A percentile compares a stretch with the other conserved stretches of the same genome.
phyloP scores from a whole-genome alignment of 2,888 invertebrate genomes.

The Leucozona laternaria region DNA sequence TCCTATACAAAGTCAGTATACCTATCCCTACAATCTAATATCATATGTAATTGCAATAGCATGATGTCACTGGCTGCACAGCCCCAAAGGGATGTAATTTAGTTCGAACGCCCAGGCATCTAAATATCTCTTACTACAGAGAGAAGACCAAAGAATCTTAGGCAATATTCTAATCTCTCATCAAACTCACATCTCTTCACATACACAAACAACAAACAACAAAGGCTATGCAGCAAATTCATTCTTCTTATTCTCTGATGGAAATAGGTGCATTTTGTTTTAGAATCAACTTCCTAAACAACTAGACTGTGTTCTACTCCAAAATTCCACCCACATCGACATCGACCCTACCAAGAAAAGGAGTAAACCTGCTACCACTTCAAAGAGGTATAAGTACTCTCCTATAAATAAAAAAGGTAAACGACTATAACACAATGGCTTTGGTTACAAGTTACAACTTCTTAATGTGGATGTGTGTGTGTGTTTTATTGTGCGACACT shows the following conservation, averaged over 20 bases:
- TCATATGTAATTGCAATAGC: constrained; percentile 29
- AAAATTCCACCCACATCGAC: not conserved
- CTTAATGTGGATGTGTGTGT: constrained; percentile 2
- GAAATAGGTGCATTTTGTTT: constrained; percentile 48
- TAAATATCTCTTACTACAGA: not conserved
- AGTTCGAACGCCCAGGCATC: constrained; percentile 27
- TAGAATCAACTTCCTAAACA: constrained; percentile 52
- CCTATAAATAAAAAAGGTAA: constrained; percentile 46
- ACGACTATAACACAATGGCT: constrained; percentile 37
- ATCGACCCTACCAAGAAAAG: not conserved
- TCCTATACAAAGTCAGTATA: not conserved
- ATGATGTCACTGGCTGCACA: constrained; percentile 27
- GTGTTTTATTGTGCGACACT: constrained; percentile 27
- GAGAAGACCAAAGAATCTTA: constrained; percentile 22
- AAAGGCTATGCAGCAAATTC: constrained; percentile 30
- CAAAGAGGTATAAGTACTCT: constrained; percentile 28
- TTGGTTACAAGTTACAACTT: constrained; percentile 27
- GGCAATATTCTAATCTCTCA: constrained; percentile 54
- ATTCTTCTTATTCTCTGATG: constrained; percentile 26
- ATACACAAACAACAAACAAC: constrained; percentile 38
- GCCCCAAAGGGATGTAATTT: constrained; percentile 49
- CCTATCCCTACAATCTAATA: not conserved
- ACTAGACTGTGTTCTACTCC: constrained; percentile 27
- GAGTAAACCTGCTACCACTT: constrained; percentile 55
- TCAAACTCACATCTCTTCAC: constrained; percentile 9